Evolutionary conservation across 2,797 vertebrate genomes (phyloP), one percentile per base, ranked within the genome.

Genomic region (Chelon auratus): DNA sequence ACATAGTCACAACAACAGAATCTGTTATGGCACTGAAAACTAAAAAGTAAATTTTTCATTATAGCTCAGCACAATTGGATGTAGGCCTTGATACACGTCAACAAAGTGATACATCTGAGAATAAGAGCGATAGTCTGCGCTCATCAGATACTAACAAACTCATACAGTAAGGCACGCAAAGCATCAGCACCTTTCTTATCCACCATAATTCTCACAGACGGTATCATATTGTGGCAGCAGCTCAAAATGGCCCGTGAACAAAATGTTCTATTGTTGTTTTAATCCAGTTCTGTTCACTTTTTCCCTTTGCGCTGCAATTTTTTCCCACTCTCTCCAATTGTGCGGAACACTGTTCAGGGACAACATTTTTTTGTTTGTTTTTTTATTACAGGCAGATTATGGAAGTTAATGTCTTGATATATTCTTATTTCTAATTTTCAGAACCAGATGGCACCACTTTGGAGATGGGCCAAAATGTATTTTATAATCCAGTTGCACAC

Each of bases 201-300:
- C 71, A 8, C 47, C 42, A 26, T 52, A 39, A 78, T 77, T 72
- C 71, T 66, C 66, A 57, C 72, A 70, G 56, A 69, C 68, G 50
- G 69, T 66, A 70, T 88, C 74, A 77, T 59, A 70, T 62, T 78
- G 77, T 77, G 78, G 69, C 80, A 77, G 72, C n/a, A 63, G 60
- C 77, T 85, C 68, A 79, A 72, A 88, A 78, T 65, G 52, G 73
- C 62, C 83, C 78, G 85, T 89, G 81, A 85, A 66, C 67, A 73
- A 79, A 86, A 76, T n/a, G 73, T 39, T 58, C 64, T 60, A 75
- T 85, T 89, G 72, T 87, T 81, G 83, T 80, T 85, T 81, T 80
- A 87, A 86, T 89, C 77, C 71, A 61, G 4, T 75, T 82, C 58
- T 10, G 45, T 57, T 78, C 53, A 36, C 3, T 53, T 67, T 66